Conservation (phyloP, 2,888 invertebrate species). For the Corbicula japonica region DNA sequence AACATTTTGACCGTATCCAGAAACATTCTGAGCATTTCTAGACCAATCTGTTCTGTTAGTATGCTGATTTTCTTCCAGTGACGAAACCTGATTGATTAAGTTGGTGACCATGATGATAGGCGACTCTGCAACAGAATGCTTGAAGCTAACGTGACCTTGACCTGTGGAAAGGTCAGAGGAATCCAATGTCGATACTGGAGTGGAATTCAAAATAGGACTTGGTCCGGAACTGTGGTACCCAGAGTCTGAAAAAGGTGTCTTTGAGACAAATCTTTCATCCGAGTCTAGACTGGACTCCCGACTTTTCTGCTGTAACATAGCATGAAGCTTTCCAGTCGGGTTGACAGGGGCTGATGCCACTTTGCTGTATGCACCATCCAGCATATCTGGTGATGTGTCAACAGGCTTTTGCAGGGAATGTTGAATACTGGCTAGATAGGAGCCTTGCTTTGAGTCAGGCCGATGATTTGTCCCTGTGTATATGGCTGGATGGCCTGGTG, state of each 20-base stretch:
- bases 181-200: conserved; percentile 58
- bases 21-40: conserved; percentile 9
- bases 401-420: conserved; percentile 61
- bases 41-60: conserved; percentile 5
- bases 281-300: conserved; percentile 57
- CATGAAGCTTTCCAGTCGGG: conserved; percentile 14
- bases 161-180: conserved; percentile 20
- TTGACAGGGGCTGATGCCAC: conserved; percentile 4
- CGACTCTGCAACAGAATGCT: conserved; percentile 39
- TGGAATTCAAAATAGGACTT: conserved; percentile 67
- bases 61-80: conserved; percentile 40
- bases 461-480: not conserved
- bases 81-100: conserved; percentile 28
- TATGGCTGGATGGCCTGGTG: not conserved
- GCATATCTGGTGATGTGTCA: conserved; percentile 22
- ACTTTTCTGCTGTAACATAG: conserved; percentile 19
- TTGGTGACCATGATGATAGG: conserved; percentile 45
- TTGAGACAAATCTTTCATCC: conserved; percentile 40
- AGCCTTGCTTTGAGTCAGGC: conserved; percentile 25
- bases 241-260: conserved; percentile 74
- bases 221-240: conserved; percentile 76
- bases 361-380: not conserved
- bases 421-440: conserved; percentile 62
- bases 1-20: too few relatives aligned
- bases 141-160: conserved; percentile 23